Conservation (phyloP, 2,888 invertebrate species). For the Myathropa florea region DNA sequence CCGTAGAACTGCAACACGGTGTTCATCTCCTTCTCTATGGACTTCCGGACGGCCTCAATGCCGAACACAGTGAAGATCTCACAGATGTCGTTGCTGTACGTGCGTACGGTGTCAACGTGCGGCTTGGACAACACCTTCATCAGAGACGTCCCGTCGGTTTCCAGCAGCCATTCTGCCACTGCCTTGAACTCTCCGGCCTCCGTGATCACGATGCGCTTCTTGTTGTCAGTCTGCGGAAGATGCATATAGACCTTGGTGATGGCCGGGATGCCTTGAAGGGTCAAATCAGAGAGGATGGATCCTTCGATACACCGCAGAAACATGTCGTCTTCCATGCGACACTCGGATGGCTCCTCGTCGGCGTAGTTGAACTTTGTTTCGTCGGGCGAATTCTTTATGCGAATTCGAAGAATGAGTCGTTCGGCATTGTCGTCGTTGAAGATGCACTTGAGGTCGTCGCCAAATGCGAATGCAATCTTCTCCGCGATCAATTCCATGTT, state of each 20-base stretch:
- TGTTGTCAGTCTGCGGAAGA: constrained; percentile 96
- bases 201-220: constrained; percentile 96
- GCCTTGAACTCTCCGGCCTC: constrained; percentile 96
- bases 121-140: constrained; percentile 96
- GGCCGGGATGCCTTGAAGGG: constrained; percentile 96
- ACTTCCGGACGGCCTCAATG: constrained; percentile 98
- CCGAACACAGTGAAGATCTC: constrained; percentile 97
- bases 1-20: constrained; percentile 98
- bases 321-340: constrained; percentile 93
- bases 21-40: constrained; percentile 99
- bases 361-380: constrained; percentile 81
- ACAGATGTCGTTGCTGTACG: constrained; percentile 98
- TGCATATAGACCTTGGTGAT: constrained; percentile 99
- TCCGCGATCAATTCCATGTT: constrained; percentile 99
- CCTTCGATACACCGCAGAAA: constrained; percentile 98
- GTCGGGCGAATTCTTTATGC: constrained; percentile 91
- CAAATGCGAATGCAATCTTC: constrained; percentile 97
- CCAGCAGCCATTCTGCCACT: constrained; percentile 97
- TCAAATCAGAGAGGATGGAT: constrained; percentile 98
- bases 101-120: constrained; percentile 98
- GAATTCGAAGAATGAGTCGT: constrained; percentile 94
- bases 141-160: constrained; percentile 98
- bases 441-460: constrained; percentile 98
- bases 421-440: constrained; percentile 99
- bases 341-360: constrained; percentile 68